These are phyloP conservation scores for Oreocharis arfaki DNA, from an alignment of 2,113 vertebrate species.

Conservation along the genomic window DNA sequence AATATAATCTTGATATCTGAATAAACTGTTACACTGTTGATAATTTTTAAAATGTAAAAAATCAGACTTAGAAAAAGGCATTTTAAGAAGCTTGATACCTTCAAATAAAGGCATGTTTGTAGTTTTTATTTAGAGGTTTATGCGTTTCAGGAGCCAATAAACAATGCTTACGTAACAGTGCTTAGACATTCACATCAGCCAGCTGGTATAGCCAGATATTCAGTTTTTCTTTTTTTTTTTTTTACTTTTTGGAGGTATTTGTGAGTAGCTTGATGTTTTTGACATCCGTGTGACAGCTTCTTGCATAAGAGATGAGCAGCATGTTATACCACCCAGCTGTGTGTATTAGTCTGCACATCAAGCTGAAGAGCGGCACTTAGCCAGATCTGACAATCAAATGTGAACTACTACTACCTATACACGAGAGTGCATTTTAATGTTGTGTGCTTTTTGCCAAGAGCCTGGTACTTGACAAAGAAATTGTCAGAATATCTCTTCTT, in stretches of 20 bases:
- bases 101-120: background rate
- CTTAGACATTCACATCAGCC: constrained; percentile 14
- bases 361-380: constrained; percentile 59
- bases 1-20: background rate
- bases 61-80: background rate
- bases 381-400: constrained; percentile 66
- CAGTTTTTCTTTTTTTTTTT: background rate
- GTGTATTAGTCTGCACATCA: constrained; percentile 72
- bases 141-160: background rate
- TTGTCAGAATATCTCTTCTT: constrained; percentile 43
- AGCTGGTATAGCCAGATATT: constrained; percentile 66
- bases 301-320: constrained; percentile 73
- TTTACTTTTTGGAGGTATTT: constrained; percentile 80
- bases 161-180: background rate
- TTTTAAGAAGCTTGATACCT: background rate
- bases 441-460: constrained; percentile 74
- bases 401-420: constrained; percentile 35
- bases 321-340: constrained; percentile 74
- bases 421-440: constrained; percentile 76
- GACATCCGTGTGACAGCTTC: constrained; percentile 83
- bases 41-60: background rate
- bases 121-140: background rate
- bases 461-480: constrained; percentile 77
- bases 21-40: background rate
- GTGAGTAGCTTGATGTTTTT: constrained; percentile 85